These are phyloP conservation scores for Esperia sulphurella DNA, from an alignment of 2,888 invertebrate species.

Conservation along the genomic window DNA sequence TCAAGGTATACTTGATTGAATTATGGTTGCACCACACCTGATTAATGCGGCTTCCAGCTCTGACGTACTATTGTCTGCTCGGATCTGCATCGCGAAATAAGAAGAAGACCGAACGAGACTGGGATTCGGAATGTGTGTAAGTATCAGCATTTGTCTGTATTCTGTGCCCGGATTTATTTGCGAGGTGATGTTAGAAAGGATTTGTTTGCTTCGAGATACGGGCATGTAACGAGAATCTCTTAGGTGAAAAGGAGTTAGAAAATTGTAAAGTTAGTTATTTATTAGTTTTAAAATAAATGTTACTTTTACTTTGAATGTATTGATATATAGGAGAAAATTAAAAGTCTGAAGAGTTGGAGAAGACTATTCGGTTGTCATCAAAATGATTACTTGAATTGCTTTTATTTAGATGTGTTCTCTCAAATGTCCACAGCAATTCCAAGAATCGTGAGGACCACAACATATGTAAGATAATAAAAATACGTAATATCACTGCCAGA, in stretches of 20 bases:
- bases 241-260: too few species aligned
- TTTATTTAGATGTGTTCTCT: background rate
- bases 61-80: slow-evolving; percentile 74
- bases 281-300: too few species aligned
- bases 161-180: slow-evolving; percentile 20
- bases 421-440: too few species aligned
- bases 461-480: background rate
- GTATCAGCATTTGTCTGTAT: slow-evolving; percentile 46
- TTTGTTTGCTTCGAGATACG: slow-evolving; percentile 6
- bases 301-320: too few species aligned
- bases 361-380: too few species aligned
- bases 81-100: slow-evolving; percentile 70
- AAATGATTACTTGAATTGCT: background rate
- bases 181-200: slow-evolving; percentile 8
- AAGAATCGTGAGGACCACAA: too few species aligned
- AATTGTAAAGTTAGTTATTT: too few species aligned
- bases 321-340: too few species aligned
- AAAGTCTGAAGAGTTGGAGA: background rate
- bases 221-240: background rate
- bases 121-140: slow-evolving; percentile 44
- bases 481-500: background rate
- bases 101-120: slow-evolving; percentile 35
- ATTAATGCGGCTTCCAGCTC: slow-evolving; percentile 75
- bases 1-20: slow-evolving; percentile 57
- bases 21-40: slow-evolving; percentile 74